phyloP scores from a whole-genome alignment of 2,797 vertebrate species.

The Masticophis lateralis region DNA sequence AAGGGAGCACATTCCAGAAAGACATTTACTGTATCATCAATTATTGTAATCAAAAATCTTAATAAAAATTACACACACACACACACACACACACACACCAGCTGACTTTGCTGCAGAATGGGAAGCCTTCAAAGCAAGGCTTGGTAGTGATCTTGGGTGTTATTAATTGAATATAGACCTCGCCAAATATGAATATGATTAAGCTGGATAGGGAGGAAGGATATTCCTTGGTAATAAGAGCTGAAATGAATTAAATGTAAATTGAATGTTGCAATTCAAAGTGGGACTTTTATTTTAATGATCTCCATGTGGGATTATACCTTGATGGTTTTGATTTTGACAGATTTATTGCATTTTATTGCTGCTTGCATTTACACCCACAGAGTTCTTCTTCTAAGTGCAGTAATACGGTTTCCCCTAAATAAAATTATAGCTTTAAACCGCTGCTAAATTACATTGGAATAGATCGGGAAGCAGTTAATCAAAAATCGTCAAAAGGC shows the following conservation, averaged over 20 bases:
- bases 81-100: neutral
- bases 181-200: neutral
- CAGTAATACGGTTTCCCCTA: neutral
- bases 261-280: neutral
- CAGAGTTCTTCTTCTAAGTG: neutral
- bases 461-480: neutral
- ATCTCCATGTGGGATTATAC: neutral
- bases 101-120: neutral
- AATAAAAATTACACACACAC: neutral
- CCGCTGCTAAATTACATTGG: neutral
- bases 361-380: neutral
- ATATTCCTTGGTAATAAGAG: neutral
- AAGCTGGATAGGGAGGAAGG: neutral
- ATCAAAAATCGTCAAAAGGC: neutral
- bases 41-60: neutral
- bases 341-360: neutral
- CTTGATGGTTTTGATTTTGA: neutral
- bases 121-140: neutral
- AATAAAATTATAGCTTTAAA: neutral
- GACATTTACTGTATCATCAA: neutral
- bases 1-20: no score
- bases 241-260: neutral
- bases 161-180: neutral
- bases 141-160: neutral
- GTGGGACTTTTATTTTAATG: neutral